Evolutionary conservation across 92 coral and sea anemone species (phyloP), one percentile per base, ranked within the genome.

Genomic region (Paramuricea clavata): DNA sequence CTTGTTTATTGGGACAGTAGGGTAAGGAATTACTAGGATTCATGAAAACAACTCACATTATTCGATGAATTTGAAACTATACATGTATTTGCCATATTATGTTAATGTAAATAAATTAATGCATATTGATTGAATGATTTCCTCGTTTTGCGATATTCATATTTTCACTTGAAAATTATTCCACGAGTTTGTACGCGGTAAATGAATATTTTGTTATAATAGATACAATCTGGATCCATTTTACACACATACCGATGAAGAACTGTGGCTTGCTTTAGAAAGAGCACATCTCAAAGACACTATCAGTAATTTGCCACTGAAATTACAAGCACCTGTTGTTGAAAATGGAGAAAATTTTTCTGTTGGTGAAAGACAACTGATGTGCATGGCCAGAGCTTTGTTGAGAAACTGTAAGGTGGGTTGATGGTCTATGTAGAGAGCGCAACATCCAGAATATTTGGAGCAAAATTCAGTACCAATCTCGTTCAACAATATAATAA

Each of bases 281-380:
- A 95, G 94, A 93, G 99, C 52, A 31, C 97, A 94, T 59, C 89
- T 94, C 0, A 94, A 93, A 74, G 97, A 93, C 78, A 23, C 91
- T 12, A 90, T 95, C 9, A 93, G 88, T n/a, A 93, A 83, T 21
- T 34, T 95, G 12, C 95, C 98, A 21, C 94, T 86, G 6, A 92
- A 92, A 42, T 82, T 95, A 49, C 88, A 90, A 15, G 81, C 94
- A 33, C 81, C 75, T 43, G 83, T 95, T n/a, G 88, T 91, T 2
- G 98, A 95, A 78, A 91, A 85, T 17, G 98, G 98, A 54, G 89
- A 93, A 52, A 95, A 95, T 89, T 91, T 95, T 26, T 93, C 97
- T 47, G 98, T 95, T 70, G 98, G 98, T 74, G 97, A 95, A 91
- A 93, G 98, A 87, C 98, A 95, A 72, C 91, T 95, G 13, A 90